Evolutionary conservation across 2,113 vertebrate species (phyloP).

Genomic region (Beaufortia kweichowensis): DNA sequence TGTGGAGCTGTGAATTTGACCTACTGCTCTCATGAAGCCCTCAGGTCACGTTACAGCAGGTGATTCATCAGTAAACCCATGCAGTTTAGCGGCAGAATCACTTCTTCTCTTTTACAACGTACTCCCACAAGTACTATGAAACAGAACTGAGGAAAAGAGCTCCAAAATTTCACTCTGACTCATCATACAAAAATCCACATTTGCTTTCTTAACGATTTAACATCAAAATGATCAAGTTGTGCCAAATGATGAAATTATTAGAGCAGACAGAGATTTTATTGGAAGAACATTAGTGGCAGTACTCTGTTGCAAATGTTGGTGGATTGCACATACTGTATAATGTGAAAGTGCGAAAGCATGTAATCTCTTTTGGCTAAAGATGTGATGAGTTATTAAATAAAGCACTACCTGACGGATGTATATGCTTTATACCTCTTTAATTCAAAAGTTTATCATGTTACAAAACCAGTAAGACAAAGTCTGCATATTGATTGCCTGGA

Average conservation of each 20-base stretch:
- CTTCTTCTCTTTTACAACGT: background rate
- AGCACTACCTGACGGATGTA: too few species aligned
- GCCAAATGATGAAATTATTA: background rate
- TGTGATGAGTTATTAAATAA: too few species aligned
- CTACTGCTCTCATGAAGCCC: slow-evolving; percentile 3
- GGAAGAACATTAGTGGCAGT: too few species aligned
- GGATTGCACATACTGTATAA: too few species aligned
- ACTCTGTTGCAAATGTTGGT: too few species aligned
- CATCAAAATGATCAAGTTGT: background rate
- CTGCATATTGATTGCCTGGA: too few species aligned
- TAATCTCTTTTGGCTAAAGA: too few species aligned
- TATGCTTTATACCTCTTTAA: too few species aligned
- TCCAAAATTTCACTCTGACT: background rate
- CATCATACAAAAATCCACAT: background rate
- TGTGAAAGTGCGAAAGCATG: too few species aligned
- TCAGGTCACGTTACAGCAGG: slow-evolving; percentile 1
- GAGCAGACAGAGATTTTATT: background rate
- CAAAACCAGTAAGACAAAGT: too few species aligned
- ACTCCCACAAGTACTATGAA: background rate
- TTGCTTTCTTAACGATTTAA: slow-evolving; percentile 1
- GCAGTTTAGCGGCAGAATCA: slow-evolving; percentile 7
- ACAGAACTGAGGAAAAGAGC: background rate
- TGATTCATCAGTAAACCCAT: slow-evolving; percentile 2
- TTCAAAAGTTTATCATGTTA: too few species aligned
- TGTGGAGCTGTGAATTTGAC: slow-evolving; percentile 19